phyloP scores from a whole-genome alignment of 2,888 invertebrate genomes.

The Tipula vernalis region DNA sequence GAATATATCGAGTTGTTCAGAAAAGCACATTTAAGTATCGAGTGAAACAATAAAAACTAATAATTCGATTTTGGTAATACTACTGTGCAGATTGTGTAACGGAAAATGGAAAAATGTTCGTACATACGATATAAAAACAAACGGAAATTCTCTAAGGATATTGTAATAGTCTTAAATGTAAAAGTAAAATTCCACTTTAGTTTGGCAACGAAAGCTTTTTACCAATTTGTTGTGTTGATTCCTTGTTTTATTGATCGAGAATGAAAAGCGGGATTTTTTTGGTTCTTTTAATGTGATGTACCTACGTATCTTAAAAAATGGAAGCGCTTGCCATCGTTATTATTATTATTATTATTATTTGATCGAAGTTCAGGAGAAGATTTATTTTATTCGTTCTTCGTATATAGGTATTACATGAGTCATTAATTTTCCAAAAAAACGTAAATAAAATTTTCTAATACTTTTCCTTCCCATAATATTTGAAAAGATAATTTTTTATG shows the following conservation, averaged over 20 bases:
- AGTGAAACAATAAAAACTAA: not conserved
- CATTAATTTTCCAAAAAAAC: not conserved
- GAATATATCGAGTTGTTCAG: not conserved
- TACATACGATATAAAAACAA: not conserved
- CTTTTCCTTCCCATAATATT: not conserved
- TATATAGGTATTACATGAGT: not conserved
- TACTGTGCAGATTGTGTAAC: not conserved
- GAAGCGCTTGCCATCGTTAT: not conserved
- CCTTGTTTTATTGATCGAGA: not conserved
- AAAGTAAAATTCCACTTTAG: not conserved
- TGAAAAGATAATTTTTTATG: not conserved
- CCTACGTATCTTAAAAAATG: too few relatives aligned
- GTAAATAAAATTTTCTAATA: not conserved
- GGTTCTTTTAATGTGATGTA: not conserved
- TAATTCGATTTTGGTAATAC: not conserved
- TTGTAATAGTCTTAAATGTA: not conserved
- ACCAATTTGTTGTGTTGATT: not conserved
- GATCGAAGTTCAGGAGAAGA: not conserved
- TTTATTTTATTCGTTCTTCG: not conserved
- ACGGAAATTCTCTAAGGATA: not conserved
- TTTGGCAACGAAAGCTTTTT: not conserved
- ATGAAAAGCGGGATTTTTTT: not conserved
- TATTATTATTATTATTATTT: not conserved
- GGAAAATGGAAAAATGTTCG: not conserved
- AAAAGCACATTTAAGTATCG: not conserved